Conservation (phyloP, 2,113 vertebrate genomes). For the Clarias gariepinus region DNA sequence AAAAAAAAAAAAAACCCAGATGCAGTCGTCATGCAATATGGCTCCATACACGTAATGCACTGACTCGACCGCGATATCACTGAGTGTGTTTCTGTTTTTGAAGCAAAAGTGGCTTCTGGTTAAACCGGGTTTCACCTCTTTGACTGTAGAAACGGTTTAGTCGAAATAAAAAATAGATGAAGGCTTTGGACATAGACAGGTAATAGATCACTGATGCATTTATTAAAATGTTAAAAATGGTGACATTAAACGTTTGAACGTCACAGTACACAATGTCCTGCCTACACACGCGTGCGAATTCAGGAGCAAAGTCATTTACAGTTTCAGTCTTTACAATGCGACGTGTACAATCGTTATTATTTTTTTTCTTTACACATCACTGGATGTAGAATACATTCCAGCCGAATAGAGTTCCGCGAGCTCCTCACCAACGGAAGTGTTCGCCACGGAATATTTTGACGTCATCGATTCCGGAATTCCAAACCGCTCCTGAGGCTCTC, state of each 20-base stretch:
- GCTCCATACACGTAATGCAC: background rate
- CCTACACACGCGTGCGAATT: background rate
- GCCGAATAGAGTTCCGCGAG: background rate
- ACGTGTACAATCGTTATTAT: background rate
- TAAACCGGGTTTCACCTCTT: background rate
- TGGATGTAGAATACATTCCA: background rate
- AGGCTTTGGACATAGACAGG: background rate
- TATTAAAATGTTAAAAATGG: background rate
- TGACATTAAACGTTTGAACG: background rate
- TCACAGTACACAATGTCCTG: background rate
- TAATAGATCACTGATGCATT: background rate
- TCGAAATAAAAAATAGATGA: background rate
- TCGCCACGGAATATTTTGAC: background rate
- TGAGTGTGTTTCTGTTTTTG: background rate
- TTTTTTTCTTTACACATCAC: background rate
- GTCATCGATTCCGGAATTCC: constrained; percentile 9
- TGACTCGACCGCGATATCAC: too few species aligned
- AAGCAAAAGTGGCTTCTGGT: background rate
- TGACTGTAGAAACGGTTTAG: background rate
- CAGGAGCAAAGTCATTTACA: background rate
- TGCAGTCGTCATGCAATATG: background rate
- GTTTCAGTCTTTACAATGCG: too few species aligned
- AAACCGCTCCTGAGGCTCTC: background rate
- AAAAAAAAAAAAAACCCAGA: background rate
- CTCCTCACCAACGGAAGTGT: constrained; percentile 17